Evolutionary conservation across 2,888 invertebrate genomes (phyloP), one percentile per base, ranked within the genome.

Genomic region (Fragum sueziense): DNA sequence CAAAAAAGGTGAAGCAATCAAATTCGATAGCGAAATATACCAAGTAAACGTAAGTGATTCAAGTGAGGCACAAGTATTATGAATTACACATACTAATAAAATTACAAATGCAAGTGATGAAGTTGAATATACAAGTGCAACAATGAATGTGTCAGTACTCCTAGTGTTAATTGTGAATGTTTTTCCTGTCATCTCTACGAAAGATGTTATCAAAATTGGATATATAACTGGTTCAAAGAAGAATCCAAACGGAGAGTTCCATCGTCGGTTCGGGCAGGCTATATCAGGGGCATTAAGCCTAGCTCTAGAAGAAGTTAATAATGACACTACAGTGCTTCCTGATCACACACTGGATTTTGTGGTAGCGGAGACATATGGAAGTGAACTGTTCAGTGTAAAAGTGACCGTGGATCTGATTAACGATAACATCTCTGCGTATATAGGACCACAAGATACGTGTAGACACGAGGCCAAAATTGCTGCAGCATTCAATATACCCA

Each of bases 401-500:
- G 96, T 96, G 94, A 97, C 97, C 34, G 97, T 97, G 0, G 71
- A 85, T 34, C 95, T 96, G 22, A 97, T 97, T 96, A 96, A 96
- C 68, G 94, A 95, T 85, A 97, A 97, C 90, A 95, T 98, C 72
- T 96, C 97, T 1, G 98, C 95, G 47, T 97, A 97, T 92, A 97
- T 98, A 87, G 98, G 98, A 0, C 97, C 97, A 0, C 97, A 97
- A 91, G 97, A 97, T 93, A 97, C 97, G 0, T 93, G 98, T 93
- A 96, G 97, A 27, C 97, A 98, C 93, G 98, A 98, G 93, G 98
- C 97, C 0, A 95, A 97, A 86, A 96, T 98, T 95, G 98, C 98
- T 0, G 96, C 97, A 0, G 96, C 97, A 57, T 97, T 98, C 94
- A 97, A 98, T 93, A 94, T 98, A 68, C 97, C 98, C 6, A 98